A percentile compares a stretch with the other conserved stretches of the same genome.
These are phyloP conservation scores for Periparus ater DNA, from an alignment of 2,797 vertebrate genomes.

Conservation along the genomic window DNA sequence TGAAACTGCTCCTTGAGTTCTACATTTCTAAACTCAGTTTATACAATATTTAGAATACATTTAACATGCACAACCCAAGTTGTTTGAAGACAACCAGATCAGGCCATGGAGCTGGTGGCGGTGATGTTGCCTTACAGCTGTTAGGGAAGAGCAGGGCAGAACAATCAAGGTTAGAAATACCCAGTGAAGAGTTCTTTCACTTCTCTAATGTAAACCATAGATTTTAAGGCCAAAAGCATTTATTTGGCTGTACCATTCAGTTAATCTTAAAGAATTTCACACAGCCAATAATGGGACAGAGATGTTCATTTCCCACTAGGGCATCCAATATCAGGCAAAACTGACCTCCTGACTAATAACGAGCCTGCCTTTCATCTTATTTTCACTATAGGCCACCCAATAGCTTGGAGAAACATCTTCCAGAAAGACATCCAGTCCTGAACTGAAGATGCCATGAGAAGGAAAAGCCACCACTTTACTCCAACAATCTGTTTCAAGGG, in stretches of 20 bases:
- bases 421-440: background rate
- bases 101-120: background rate
- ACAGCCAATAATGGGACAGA: background rate
- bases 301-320: background rate
- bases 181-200: background rate
- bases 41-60: conserved; percentile 8
- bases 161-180: background rate
- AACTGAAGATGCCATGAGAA: background rate
- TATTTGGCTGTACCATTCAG: background rate
- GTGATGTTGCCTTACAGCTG: background rate
- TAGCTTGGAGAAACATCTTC: background rate
- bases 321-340: background rate
- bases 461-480: background rate
- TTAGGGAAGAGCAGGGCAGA: background rate
- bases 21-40: background rate
- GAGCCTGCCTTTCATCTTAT: background rate
- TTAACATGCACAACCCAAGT: background rate
- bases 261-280: background rate
- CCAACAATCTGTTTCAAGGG: background rate
- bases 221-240: background rate
- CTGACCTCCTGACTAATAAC: background rate
- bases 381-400: background rate
- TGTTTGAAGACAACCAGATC: conserved; percentile 21
- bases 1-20: conserved; percentile 26
- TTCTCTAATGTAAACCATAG: background rate